Percentiles rank a stretch among this genome's conserved stretches.
These are phyloP conservation scores for Yasuhikotakia modesta DNA, from an alignment of 2,797 vertebrate genomes.

Conservation along the genomic window DNA sequence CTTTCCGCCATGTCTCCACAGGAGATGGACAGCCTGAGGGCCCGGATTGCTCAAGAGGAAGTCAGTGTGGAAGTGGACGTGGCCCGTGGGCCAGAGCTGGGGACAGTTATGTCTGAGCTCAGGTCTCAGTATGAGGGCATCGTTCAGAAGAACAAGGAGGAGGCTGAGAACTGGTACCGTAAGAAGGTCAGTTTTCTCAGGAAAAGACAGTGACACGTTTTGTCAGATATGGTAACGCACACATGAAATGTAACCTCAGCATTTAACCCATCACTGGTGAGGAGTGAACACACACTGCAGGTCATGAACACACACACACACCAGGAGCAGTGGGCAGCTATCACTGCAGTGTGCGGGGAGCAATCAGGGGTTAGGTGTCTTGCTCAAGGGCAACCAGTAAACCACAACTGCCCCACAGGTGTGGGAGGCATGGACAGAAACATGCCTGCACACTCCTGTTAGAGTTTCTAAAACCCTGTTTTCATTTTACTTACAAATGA, in stretches of 20 bases:
- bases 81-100: slow-evolving; percentile 78
- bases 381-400: too few species aligned
- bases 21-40: slow-evolving; percentile 78
- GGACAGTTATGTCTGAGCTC: slow-evolving; percentile 73
- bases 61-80: slow-evolving; percentile 82
- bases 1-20: slow-evolving; percentile 51
- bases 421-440: slow-evolving; percentile 7
- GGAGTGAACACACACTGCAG: too few species aligned
- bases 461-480: not conserved
- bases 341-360: too few species aligned
- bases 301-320: too few species aligned
- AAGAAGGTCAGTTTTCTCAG: slow-evolving; percentile 73
- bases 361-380: too few species aligned
- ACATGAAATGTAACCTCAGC: too few species aligned
- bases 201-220: too few species aligned
- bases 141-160: slow-evolving; percentile 81
- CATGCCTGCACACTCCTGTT: not conserved
- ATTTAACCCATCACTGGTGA: too few species aligned
- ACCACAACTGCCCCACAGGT: too few species aligned
- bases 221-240: too few species aligned
- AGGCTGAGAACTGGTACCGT: slow-evolving; percentile 79
- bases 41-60: slow-evolving; percentile 76
- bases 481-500: not conserved
- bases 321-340: too few species aligned
- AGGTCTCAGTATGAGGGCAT: slow-evolving; percentile 82